These are phyloP conservation scores for Stenotaenia linearis DNA, from an alignment of 2,888 invertebrate species.

Conservation along the genomic window DNA sequence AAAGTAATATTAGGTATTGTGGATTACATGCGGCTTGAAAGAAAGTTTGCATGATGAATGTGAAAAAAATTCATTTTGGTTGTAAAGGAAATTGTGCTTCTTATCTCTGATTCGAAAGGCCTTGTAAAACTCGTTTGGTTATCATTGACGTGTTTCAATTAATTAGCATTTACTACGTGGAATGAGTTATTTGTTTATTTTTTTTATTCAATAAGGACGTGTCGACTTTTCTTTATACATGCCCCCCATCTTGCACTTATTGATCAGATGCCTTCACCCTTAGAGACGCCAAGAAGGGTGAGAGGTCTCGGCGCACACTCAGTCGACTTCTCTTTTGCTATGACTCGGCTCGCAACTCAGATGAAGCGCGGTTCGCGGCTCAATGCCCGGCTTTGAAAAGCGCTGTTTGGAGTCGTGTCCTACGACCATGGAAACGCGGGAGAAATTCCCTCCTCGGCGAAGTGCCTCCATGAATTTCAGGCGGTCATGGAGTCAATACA, in stretches of 20 bases:
- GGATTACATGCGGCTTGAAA: neutral
- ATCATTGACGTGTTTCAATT: neutral
- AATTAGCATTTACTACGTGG: neutral
- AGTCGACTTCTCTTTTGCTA: neutral
- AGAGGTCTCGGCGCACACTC: slow-evolving; percentile 8
- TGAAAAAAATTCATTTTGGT: neutral
- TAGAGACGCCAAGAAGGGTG: neutral
- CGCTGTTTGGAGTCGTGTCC: neutral
- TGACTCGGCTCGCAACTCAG: neutral
- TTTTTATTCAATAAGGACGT: neutral
- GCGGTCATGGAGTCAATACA: slow-evolving; percentile 32
- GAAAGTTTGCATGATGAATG: neutral
- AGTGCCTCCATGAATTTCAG: slow-evolving; percentile 32
- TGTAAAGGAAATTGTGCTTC: neutral
- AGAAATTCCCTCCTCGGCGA: slow-evolving; percentile 17
- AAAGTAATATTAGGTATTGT: neutral
- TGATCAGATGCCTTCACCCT: slow-evolving; percentile 11
- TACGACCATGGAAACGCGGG: neutral
- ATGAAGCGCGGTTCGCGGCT: neutral
- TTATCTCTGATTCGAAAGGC: neutral
- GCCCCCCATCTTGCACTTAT: slow-evolving; percentile 11
- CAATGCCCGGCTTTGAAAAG: neutral
- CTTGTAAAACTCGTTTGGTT: neutral
- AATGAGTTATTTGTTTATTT: neutral
- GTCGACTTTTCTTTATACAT: neutral